Evolutionary conservation across 2,797 vertebrate genomes (phyloP), one percentile per base, ranked within the genome.

Genomic region (Aldrovandia affinis): DNA sequence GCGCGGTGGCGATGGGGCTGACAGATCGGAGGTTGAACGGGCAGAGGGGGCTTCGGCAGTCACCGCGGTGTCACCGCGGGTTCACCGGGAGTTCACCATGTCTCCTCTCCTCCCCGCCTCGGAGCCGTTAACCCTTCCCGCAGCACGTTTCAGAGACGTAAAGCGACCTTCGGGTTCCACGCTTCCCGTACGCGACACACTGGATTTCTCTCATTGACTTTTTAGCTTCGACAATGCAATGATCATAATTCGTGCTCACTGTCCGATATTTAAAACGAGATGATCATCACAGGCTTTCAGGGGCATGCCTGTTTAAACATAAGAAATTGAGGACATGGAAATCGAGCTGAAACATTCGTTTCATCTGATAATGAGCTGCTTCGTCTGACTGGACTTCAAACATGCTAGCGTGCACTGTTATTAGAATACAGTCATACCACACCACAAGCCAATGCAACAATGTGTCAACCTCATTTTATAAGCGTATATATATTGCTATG

Each of bases 61-160:
- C 85, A 87, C 88, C 87, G 83, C 12, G 75, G n/a, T 44, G 86
- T 90, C 86, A 88, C 83, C 85, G 61, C 25, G 78, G 85, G 90
- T 90, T 91, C 90, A 89, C 50, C 6, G 70, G 52, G 78, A 88
- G 90, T 90, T 88, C 89, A 90, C 28, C 80, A 70, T 78, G 61
- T 82, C 86, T 82, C 81, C 83, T 78, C 79, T 81, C 84, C 85
- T 86, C 87, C 63, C 82, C 33, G 57, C 80, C 78, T 39, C 59
- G 57, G 84, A 83, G 80, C 57, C 83, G 70, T 61, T 36, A 86
- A 81, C 65, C 81, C 78, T 75, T 70, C 70, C 81, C 81, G 81
- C 57, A 50, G 36, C 42, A 84, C 44, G 61, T 77, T 75, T n/a
- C 81, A 30, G n/a, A 12, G 42, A 78, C 1, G 30, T 50, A 52